Percentiles rank a stretch among this genome's conserved stretches.
phyloP scores from a whole-genome alignment of 2,888 invertebrate genomes.

The Norana najaformis region DNA sequence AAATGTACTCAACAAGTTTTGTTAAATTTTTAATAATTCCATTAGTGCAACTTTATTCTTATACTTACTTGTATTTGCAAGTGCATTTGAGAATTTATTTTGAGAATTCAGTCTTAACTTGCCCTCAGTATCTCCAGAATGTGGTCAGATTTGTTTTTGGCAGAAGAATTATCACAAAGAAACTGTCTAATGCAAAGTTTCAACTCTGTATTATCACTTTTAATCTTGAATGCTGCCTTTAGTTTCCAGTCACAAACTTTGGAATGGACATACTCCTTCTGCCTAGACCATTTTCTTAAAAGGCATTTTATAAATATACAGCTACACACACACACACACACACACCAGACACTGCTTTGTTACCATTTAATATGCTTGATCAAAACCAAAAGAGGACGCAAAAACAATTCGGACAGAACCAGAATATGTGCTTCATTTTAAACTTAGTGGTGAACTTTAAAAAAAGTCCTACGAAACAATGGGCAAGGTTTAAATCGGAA shows the following conservation, averaged over 20 bases:
- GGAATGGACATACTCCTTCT: too few species aligned
- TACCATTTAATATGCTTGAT: not conserved
- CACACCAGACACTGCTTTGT: constrained; percentile 3
- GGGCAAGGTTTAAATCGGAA: not conserved
- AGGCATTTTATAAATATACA: not conserved
- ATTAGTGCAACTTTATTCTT: not conserved
- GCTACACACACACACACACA: not conserved
- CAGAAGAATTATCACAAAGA: not conserved
- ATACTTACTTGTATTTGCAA: not conserved
- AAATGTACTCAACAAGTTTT: not conserved
- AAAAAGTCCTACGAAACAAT: not conserved
- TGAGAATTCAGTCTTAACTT: not conserved
- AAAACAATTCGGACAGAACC: not conserved
- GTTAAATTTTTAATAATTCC: not conserved
- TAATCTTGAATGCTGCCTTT: not conserved
- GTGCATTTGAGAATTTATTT: not conserved
- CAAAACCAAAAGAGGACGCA: not conserved
- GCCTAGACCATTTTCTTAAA: too few species aligned
- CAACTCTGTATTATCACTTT: too few species aligned
- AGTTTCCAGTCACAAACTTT: too few species aligned
- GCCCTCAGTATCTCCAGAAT: not conserved
- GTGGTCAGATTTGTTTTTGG: not conserved
- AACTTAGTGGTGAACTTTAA: not conserved
- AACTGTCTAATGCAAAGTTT: too few species aligned
- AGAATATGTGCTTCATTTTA: not conserved